These are phyloP conservation scores for Cassiopea xamachana DNA, from an alignment of 30 jellyfish, hydroid and myxozoan species.

Conservation along the genomic window DNA sequence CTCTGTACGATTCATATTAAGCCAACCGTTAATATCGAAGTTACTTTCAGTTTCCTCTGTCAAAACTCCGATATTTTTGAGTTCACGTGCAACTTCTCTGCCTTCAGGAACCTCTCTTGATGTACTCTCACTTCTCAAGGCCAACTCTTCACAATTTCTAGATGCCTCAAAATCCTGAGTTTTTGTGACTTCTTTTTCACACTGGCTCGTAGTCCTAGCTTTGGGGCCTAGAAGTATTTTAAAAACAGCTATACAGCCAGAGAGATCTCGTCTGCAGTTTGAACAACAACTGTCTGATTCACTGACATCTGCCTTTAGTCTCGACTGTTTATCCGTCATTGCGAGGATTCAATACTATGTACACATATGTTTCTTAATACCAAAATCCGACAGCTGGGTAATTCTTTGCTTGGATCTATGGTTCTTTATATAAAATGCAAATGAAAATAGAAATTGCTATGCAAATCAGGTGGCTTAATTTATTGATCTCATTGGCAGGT, in stretches of 20 bases:
- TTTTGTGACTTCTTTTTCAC: neutral
- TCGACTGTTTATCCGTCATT: conserved; percentile 57
- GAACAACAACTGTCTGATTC: conserved; percentile 64
- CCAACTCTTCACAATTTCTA: neutral
- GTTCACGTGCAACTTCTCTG: conserved; percentile 23
- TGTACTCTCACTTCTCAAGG: neutral
- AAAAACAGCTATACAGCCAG: conserved; percentile 69
- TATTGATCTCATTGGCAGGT: conserved; percentile 79
- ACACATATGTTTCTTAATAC: conserved; percentile 10
- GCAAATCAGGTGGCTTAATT: conserved; percentile 71
- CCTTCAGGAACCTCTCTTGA: conserved; percentile 57
- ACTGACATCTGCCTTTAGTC: conserved; percentile 18
- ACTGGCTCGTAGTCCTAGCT: conserved; percentile 4
- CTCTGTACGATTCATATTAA: conserved; percentile 76
- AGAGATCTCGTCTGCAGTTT: conserved; percentile 40
- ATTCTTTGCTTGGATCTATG: conserved; percentile 21
- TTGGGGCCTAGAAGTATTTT: conserved; percentile 63
- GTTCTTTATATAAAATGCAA: conserved; percentile 2
- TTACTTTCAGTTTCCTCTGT: conserved; percentile 25
- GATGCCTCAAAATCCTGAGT: neutral
- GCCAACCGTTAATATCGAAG: conserved; percentile 71
- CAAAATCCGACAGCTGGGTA: conserved; percentile 43
- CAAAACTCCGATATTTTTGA: conserved; percentile 14
- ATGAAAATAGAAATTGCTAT: conserved; percentile 35
- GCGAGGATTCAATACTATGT: conserved; percentile 34